These are phyloP conservation scores for Steatornis caripensis DNA, from an alignment of 2,113 vertebrate genomes.

Conservation along the genomic window DNA sequence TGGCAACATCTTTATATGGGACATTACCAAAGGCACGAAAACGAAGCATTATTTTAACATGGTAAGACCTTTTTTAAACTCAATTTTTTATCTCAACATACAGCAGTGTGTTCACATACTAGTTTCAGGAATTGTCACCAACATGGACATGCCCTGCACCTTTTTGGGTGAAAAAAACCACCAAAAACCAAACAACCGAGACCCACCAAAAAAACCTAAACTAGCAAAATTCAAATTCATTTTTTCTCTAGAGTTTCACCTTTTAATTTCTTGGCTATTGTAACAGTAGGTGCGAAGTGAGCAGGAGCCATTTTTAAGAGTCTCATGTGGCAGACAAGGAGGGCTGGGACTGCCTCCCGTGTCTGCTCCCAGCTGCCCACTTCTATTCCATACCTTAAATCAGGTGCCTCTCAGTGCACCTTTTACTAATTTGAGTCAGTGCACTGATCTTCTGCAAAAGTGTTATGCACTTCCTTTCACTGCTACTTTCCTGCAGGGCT, in stretches of 20 bases:
- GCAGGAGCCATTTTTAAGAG: background rate
- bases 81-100: rapidly evolving
- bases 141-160: rapidly evolving
- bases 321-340: background rate
- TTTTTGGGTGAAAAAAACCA: background rate
- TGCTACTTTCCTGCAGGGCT: background rate
- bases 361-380: background rate
- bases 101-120: background rate
- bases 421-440: background rate
- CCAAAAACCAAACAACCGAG: background rate
- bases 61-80: conserved; percentile 68
- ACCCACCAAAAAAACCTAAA: background rate
- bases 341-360: background rate
- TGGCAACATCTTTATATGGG: conserved; percentile 96
- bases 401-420: background rate
- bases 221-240: rapidly evolving
- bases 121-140: background rate
- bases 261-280: background rate
- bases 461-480: background rate
- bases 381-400: background rate
- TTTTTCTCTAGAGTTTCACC: background rate
- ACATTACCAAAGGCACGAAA: conserved; percentile 87
- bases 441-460: background rate
- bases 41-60: conserved; percentile 94
- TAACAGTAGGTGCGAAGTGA: background rate